Evolutionary conservation across 1,140 invertebrate species (phyloP), one percentile per base, ranked within the genome.

Genomic region (Panagrolaimus sp.): DNA sequence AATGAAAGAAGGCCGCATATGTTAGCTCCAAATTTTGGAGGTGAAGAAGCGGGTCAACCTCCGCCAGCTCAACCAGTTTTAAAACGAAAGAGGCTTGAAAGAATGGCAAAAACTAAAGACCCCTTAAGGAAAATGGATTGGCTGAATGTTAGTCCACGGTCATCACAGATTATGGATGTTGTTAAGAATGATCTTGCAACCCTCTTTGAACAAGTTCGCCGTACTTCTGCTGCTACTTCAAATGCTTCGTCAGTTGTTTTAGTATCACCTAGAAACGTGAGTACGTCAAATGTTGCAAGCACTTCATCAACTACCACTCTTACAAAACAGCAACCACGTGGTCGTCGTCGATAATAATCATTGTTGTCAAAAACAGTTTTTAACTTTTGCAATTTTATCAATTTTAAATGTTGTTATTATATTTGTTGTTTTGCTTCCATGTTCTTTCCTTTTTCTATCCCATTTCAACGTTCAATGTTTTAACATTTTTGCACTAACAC

Each of bases 101-200:
- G 80, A 46, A 38, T 69, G 16, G 77, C 75, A 9, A 66, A 65
- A 42, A 63, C 65, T 23, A 64, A 69, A 44, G 77, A 81, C 46
- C 80, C 80, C 11, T 51, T 82, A 1, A 43, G 16, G 7, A 48
- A 66, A 5, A 65, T 82, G 25, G 81, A 77, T 43, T 81, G 79
- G 79, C 66, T 81, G 23, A 78, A 82, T 48, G 68, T 81, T 5
- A 77, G 73, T 25, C 79, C 79, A 16, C 25, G 79, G 44, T 65
- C 72, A 16, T 63, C 66, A 20, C 47, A 64, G 11, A 25, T 75
- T 9, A 71, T 75, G 42, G 71, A 78, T 14, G 63, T 71, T 14
- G 65, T 70, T 67, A 27, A 68, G 62, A 61, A 66, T 2, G 73
- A 74, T 20, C 75, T 77, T 8, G 65, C 74, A n/a, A 71, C 64